These are phyloP conservation scores for Sylvia atricapilla DNA, from an alignment of 2,113 vertebrate species.

Conservation along the genomic window DNA sequence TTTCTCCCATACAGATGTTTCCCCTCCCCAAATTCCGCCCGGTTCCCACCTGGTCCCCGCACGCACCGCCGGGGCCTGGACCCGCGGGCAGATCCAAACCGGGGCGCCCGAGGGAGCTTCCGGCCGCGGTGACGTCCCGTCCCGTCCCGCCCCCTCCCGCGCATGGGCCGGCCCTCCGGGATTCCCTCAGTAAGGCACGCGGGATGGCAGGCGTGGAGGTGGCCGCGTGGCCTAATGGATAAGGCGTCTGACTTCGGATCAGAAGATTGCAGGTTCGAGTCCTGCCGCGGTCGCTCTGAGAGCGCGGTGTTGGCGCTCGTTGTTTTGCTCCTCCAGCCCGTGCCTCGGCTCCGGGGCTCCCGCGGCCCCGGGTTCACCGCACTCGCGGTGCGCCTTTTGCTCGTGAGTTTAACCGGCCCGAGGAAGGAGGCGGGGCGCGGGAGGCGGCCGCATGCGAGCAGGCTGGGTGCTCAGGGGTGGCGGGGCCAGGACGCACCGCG, in stretches of 20 bases:
- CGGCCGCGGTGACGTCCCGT: neutral
- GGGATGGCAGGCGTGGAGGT: fast-evolving
- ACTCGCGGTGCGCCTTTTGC: fast-evolving
- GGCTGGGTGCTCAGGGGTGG: fast-evolving
- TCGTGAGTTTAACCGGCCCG: fast-evolving
- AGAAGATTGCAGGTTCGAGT: slow-evolving; percentile 86
- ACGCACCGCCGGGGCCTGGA: neutral
- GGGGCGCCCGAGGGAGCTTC: neutral
- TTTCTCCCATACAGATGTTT: too few species aligned
- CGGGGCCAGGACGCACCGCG: fast-evolving
- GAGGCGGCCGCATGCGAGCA: fast-evolving
- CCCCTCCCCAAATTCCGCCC: too few species aligned
- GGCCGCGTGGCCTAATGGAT: slow-evolving; percentile 83
- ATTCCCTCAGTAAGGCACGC: neutral
- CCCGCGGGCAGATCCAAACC: neutral
- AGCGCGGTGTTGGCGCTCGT: fast-evolving
- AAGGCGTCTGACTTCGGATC: slow-evolving; percentile 86
- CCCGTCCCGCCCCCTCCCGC: neutral
- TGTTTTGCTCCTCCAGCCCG: fast-evolving
- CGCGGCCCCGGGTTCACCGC: fast-evolving
- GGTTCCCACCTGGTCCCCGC: fast-evolving
- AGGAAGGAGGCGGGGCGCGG: fast-evolving
- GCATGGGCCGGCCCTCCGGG: neutral
- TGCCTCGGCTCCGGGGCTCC: fast-evolving
- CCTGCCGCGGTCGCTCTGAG: neutral